Conservation (phyloP, 2,797 vertebrate genomes). For the Pantherophis vulpinus region DNA sequence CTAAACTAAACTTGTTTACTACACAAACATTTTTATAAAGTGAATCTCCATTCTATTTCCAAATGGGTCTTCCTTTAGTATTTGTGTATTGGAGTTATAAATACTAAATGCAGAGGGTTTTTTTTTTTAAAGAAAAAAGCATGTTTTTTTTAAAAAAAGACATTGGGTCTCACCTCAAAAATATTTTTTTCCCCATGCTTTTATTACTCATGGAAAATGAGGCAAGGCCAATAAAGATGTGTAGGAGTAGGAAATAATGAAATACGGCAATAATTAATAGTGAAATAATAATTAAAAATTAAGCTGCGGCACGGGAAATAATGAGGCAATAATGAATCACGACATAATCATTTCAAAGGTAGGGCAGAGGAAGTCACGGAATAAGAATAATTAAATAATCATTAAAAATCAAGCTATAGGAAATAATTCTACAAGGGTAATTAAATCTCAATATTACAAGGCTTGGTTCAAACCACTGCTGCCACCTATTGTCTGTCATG, state of each 20-base stretch:
- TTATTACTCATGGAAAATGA: neutral
- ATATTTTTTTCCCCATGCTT: neutral
- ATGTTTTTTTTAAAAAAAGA: neutral
- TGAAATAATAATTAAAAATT: neutral
- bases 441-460: neutral
- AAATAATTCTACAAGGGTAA: neutral
- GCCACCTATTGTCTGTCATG: neutral
- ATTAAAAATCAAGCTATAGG: neutral
- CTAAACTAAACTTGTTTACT: neutral
- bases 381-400: neutral
- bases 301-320: neutral
- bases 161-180: neutral
- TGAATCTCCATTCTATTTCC: neutral
- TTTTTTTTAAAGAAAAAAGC: too few species aligned
- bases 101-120: neutral
- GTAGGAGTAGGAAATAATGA: neutral
- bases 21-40: neutral
- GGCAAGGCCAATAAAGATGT: neutral
- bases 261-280: neutral
- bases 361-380: neutral
- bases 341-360: neutral
- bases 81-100: neutral
- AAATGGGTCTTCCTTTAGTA: neutral
- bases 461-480: neutral
- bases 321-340: neutral